phyloP scores from a whole-genome alignment of 2,797 vertebrate genomes.

The Diplodus puntazzo region DNA sequence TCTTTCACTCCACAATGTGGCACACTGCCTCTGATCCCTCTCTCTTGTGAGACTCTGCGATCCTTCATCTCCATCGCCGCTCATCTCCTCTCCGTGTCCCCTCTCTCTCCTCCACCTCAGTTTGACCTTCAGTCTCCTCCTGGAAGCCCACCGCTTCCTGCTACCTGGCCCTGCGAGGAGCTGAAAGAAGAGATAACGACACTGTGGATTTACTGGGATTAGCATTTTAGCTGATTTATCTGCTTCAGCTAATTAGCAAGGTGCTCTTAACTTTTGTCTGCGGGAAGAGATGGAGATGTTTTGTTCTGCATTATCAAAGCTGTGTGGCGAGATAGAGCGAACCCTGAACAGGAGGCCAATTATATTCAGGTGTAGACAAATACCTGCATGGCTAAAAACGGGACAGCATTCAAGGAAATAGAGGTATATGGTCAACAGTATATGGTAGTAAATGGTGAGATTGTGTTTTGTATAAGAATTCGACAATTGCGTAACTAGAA shows the following conservation, averaged over 20 bases:
- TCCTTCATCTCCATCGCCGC: conserved; percentile 36
- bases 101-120: conserved; percentile 31
- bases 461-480: too few relatives aligned
- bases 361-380: conserved; percentile 22
- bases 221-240: conserved; percentile 59
- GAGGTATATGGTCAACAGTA: too few relatives aligned
- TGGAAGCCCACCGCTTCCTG: conserved; percentile 28
- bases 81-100: conserved; percentile 2
- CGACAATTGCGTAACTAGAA: too few relatives aligned
- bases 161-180: conserved; percentile 31
- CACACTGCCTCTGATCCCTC: conserved; percentile 53
- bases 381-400: not conserved
- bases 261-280: conserved; percentile 41
- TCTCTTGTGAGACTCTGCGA: conserved; percentile 35
- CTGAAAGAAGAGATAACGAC: conserved; percentile 37
- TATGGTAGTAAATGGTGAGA: too few relatives aligned
- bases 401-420: not conserved
- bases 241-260: conserved; percentile 57
- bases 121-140: conserved; percentile 59
- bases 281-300: conserved; percentile 46
- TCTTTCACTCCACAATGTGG: conserved; percentile 31
- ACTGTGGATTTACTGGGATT: conserved; percentile 64
- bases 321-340: conserved; percentile 2
- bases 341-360: conserved; percentile 40
- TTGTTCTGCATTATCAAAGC: conserved; percentile 56